Evolutionary conservation across 2,113 vertebrate species (phyloP), one percentile per base, ranked within the genome.

Genomic region (Pseudolaguvia tuberculata): DNA sequence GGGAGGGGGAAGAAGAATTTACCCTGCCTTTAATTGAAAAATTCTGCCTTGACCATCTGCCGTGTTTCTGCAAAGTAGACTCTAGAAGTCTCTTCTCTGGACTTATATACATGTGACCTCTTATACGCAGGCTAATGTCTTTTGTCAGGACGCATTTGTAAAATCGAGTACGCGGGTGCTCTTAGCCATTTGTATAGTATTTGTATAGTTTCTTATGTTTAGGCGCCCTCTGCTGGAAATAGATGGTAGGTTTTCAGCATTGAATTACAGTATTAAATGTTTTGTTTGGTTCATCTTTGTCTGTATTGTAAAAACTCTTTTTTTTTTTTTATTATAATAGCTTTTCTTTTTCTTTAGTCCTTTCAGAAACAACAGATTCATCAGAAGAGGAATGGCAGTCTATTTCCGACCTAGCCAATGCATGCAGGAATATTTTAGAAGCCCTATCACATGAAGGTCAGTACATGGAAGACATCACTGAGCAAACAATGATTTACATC

Each of bases 381-480:
- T 87, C 92, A 5, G 93, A 95, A 50, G 93, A 94, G 4, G 94
- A 95, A 82, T 96, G 94, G 94, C 92, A 93, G 84, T 94, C 93
- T 58, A 94, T 96, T 58, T 88, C 94, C 0, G 92, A 94, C 80
- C 88, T 96, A 42, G 93, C 93, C 8, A 89, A 91, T 0, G 91
- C 94, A 48, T 96, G 94, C 80, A 92, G 91, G 77, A 93, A 84
- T 84, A 94, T 96, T 80, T 83, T 94, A 74, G 93, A 95, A 80
- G 92, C 94, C 0, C 86, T 96, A 80, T 93, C 93, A 13, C 88
- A 84, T 79, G 94, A 95, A 76, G 94, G 94, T 95, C 78, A 91
- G 88, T 9, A 62, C 45, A 25, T 5, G 35, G 20, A 52, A 71
- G 23, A 18, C 62, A 21, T 42, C 39, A 21, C 42, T 39, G 35